Conservation (phyloP, 30 jellyfish, hydroid and myxozoan genomes). For the Aurelia aurita complex sp. Pacific region DNA sequence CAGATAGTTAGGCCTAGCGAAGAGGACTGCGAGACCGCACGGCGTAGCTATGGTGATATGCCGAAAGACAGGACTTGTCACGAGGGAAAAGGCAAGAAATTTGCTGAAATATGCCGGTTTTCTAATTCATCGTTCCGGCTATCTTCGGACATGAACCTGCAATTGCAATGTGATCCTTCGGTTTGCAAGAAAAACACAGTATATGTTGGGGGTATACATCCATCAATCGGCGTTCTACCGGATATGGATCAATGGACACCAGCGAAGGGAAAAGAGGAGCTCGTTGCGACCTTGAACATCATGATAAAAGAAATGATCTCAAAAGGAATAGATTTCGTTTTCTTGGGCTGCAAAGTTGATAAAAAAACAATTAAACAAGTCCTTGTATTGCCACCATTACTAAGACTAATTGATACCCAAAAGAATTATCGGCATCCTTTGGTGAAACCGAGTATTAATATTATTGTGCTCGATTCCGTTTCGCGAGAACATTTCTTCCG, state of each 20-base stretch:
- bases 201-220: conserved; percentile 62
- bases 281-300: conserved; percentile 35
- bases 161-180: conserved; percentile 69
- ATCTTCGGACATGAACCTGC: conserved; percentile 45
- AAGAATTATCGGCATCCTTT: conserved; percentile 21
- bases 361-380: conserved; percentile 77
- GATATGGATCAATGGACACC: conserved; percentile 76
- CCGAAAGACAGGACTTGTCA: conserved; percentile 73
- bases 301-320: conserved; percentile 44
- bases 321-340: conserved; percentile 68
- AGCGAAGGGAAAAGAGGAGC: conserved; percentile 65
- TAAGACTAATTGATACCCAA: conserved; percentile 19
- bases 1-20: conserved; percentile 42
- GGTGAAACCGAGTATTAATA: conserved; percentile 59
- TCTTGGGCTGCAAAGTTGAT: conserved; percentile 72
- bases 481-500: conserved; percentile 96
- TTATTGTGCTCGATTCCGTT: conserved; percentile 88
- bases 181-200: conserved; percentile 69
- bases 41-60: conserved; percentile 59
- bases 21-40: conserved; percentile 74
- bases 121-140: conserved; percentile 62
- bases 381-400: conserved; percentile 81
- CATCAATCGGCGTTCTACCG: conserved; percentile 63
- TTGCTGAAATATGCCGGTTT: conserved; percentile 75
- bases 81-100: conserved; percentile 31